Base-by-base conservation (phyloP, 2,888 invertebrate species). In the Philonicus albiceps region DNA sequence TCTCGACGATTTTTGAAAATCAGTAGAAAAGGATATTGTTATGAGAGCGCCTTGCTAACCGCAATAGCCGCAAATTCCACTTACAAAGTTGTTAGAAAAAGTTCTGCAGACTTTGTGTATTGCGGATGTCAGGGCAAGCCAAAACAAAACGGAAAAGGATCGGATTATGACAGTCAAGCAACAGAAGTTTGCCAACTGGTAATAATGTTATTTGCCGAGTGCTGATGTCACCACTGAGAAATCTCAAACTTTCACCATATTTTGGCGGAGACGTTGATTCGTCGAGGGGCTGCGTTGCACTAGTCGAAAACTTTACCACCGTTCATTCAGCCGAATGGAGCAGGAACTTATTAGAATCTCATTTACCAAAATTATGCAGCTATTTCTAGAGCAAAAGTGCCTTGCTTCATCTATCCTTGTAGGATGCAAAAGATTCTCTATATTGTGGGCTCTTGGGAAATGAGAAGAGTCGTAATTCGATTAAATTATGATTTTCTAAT, bases 151-250 rank as follows among this genome's bases (percentile, higher is more conserved):
- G 30, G 76, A 76, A 76, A 76, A 40, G 34, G 37, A 40, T 37
- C 76, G 40, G 78, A 78, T 78, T 78, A 78, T 78, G 49, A 49
- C 78, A 78, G 78, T 78, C 6, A 8, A 78, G 22, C 78, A 78
- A 49, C 49, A 78, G 78, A 78, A 78, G 78, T 78, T 78, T 78
- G 5, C 78, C 78, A 78, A 78, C 78, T 78, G 78, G 78, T 78
- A 78, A 78, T 78, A 78, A 78, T 49, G 78, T 78, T 78, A 49
- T 78, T 78, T 78, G 78, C 16, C 6, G 49, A 78, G 49, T 78
- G 27, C 40, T 49, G 49, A 78, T 78, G 78, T 43, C 78, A 78
- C 49, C 43, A 78, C 3, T 78, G 78, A 30, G 22, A 76, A 76
- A 40, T 76, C 40, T 76, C 40, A 30, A 78, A 49, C 31, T 78